These are phyloP conservation scores for Podarcis cretensis DNA, from an alignment of 2,113 vertebrate genomes.

Conservation along the genomic window DNA sequence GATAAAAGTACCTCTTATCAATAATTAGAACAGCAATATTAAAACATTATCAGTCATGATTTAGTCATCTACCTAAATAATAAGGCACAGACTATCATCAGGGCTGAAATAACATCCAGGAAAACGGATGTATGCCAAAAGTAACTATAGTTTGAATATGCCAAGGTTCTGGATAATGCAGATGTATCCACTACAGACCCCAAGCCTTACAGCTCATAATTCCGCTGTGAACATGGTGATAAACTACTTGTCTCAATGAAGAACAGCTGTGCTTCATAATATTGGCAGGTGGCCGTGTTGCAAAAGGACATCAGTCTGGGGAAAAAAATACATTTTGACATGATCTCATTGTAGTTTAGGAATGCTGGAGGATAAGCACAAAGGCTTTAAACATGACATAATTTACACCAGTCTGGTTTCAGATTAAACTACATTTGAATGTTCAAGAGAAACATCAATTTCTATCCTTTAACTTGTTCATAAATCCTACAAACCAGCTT, in stretches of 20 bases:
- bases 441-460: not conserved
- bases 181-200: not conserved
- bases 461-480: not conserved
- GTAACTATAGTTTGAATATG: constrained; percentile 15
- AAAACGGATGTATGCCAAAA: not conserved
- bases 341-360: not conserved
- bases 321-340: constrained; percentile 16
- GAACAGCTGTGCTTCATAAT: not conserved
- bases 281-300: not conserved
- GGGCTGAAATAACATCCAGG: constrained; percentile 6
- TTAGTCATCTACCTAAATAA: constrained; percentile 41
- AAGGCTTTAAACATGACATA: not conserved
- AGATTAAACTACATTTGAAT: constrained; percentile 15
- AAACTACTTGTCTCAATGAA: constrained; percentile 7
- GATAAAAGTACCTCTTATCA: not conserved
- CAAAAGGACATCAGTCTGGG: constrained; percentile 42
- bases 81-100: not conserved
- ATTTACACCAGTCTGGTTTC: not conserved
- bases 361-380: constrained; percentile 2
- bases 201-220: not conserved
- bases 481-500: too few species aligned
- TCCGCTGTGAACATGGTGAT: not conserved
- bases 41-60: not conserved
- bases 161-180: not conserved
- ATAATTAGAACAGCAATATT: not conserved